Evolutionary conservation across 2,888 invertebrate genomes (phyloP), one percentile per base, ranked within the genome.

Genomic region (Myathropa florea): DNA sequence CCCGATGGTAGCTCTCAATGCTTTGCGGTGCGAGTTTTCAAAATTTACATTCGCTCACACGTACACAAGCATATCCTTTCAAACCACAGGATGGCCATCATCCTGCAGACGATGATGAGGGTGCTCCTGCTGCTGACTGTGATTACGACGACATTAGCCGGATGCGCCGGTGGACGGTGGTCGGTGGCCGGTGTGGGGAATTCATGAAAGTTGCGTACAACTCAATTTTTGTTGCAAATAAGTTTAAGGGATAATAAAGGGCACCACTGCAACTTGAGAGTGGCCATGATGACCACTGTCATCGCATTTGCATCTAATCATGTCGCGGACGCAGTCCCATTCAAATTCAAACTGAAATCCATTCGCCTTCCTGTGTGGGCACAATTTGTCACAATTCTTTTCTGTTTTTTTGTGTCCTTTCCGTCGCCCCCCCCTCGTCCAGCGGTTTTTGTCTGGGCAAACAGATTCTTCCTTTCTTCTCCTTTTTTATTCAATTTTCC

Each of bases 111-210:
- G 46, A 55, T 64, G 64, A 24, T 18, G 4, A 46, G 6, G 46
- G n/a, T 39, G n/a, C 39, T 14, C 6, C 39, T 39, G 39, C 39
- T 39, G 55, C 26, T 57, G 57, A 72, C 46, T 33, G 63, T 83
- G 79, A 83, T 83, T 76, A 81, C 76, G 76, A 76, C 72, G 72
- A 77, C 80, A 85, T 81, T 81, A 80, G 61, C 76, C 71, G 84
- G 76, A 85, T 59, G 68, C 63, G 33, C 10, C 21, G 60, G 28
- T 7, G 6, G 28, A 28, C 7, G 28, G 28, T 2, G 10, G 33
- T 2, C 55, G 61, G 28, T 10, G 9, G 10, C 33, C 33, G 33
- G 33, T 33, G 36, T 60, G 6, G 1, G 65, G 28, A 68, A 46
- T 46, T 23, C 53, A 4, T 14, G 18, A 30, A 61, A 76, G 60